phyloP scores from a whole-genome alignment of 2,113 vertebrate species.

The Cyprinodon brontotheroides region DNA sequence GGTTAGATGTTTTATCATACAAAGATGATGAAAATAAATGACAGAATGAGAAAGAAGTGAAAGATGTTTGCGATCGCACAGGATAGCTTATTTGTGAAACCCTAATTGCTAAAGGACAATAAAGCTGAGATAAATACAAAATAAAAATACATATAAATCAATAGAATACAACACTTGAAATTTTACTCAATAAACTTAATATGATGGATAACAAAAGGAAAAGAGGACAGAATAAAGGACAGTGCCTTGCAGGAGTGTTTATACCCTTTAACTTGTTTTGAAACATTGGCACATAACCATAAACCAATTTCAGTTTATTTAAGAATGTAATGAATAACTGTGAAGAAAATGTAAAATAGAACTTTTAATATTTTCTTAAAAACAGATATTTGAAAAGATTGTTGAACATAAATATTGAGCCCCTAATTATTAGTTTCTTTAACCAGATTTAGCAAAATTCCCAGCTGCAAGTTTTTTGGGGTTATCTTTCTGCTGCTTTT shows the following conservation, averaged over 20 bases:
- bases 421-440: background rate
- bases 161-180: constrained; percentile 36
- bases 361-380: background rate
- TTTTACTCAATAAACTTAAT: constrained; percentile 39
- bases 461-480: no score
- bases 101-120: constrained; percentile 55
- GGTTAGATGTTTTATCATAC: constrained; percentile 51
- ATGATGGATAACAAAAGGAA: constrained; percentile 14
- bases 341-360: background rate
- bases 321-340: background rate
- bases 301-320: background rate
- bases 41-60: constrained; percentile 45
- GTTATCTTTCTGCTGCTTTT: background rate
- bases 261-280: background rate
- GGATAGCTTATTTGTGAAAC: constrained; percentile 44
- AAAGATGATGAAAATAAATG: constrained; percentile 57
- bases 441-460: background rate
- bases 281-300: background rate
- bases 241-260: background rate
- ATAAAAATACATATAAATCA: constrained; percentile 43
- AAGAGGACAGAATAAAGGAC: constrained; percentile 15
- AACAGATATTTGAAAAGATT: background rate
- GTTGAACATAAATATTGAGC: background rate
- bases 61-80: constrained; percentile 38
- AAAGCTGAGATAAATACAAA: constrained; percentile 39